Evolutionary conservation across 2,113 vertebrate species (phyloP), one percentile per base, ranked within the genome.

Genomic region (Condylura cristata): DNA sequence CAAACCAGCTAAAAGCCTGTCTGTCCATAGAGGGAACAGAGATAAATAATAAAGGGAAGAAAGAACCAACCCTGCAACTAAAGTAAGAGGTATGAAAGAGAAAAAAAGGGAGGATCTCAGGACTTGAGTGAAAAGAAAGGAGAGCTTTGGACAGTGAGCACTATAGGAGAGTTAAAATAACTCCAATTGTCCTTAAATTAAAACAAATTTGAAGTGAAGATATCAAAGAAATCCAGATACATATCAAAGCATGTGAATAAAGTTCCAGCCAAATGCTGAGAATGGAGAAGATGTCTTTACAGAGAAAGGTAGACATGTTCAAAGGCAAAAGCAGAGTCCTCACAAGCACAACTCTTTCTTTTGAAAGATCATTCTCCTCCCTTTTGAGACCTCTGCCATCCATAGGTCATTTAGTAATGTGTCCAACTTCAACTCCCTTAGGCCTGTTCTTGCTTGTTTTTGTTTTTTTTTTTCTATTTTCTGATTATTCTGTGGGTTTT

Each of bases 191-290:
- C 48, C 37, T 89, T 32, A 65, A 86, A 65, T 32, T 30, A 14
- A 53, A 90, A 20, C 28, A 68, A 56, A 60, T 72, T 12, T 48
- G 22, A 28, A 84, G n/a, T 41, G 58, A 93, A 74, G 65, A 92
- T 63, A 71, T 75, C 74, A 83, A 71, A 94, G n/a, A 95, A 56
- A 58, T 37, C 46, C 48, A 86, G 61, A 44, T 75, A 86, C 89
- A 32, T 53, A 86, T 68, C 89, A 84, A 86, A 82, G 86, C 39
- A 46, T 37, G 9, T 46, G 61, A 76, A 46, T 34, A 46, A 83
- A 89, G 70, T 68, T 86, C 70, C 44, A 66, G 65, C 91, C 79
- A 81, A 85, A 74, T 65, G 24, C 28, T 91, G 30, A 89, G 11
- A 24, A 60, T 1, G 14, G 34, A 48, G n/a, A 65, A 39, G 70